Evolutionary conservation across 2,888 invertebrate species (phyloP).

Genomic region (Dasypogon diadema): DNA sequence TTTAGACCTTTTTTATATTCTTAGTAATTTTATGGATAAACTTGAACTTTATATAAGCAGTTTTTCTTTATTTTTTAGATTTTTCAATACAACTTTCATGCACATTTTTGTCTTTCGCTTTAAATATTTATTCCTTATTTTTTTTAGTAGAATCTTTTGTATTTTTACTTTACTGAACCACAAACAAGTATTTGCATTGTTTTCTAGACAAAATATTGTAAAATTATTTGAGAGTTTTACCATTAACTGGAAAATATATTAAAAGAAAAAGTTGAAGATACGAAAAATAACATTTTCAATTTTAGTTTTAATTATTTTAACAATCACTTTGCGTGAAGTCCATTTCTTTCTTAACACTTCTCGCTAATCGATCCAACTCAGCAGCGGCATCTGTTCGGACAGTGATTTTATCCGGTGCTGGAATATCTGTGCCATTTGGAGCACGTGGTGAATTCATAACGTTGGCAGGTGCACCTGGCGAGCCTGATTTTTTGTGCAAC

Average conservation of each 20-base stretch:
- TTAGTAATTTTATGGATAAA: neutral
- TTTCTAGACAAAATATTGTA: slow-evolving; percentile 24
- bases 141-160: slow-evolving; percentile 1
- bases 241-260: slow-evolving; percentile 39
- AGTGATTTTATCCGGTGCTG: slow-evolving; percentile 74
- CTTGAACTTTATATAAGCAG: neutral
- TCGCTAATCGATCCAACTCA: slow-evolving; percentile 89
- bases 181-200: slow-evolving; percentile 12
- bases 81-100: slow-evolving; percentile 31
- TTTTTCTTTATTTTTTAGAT: neutral
- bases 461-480: slow-evolving; percentile 73
- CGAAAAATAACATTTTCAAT: slow-evolving; percentile 17
- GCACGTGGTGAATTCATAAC: slow-evolving; percentile 66
- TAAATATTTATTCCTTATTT: neutral
- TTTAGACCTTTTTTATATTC: neutral
- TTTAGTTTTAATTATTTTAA: slow-evolving; percentile 57
- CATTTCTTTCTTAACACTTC: slow-evolving; percentile 71
- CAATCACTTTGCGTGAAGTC: slow-evolving; percentile 69
- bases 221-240: slow-evolving; percentile 36
- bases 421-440: slow-evolving; percentile 63
- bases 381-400: slow-evolving; percentile 92
- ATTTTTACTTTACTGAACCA: slow-evolving; percentile 17
- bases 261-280: slow-evolving; percentile 34
- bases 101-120: slow-evolving; percentile 19
- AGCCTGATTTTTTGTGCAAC: slow-evolving; percentile 91